These are phyloP conservation scores for Mythimna albipuncta DNA, from an alignment of 2,888 invertebrate genomes.

Conservation along the genomic window DNA sequence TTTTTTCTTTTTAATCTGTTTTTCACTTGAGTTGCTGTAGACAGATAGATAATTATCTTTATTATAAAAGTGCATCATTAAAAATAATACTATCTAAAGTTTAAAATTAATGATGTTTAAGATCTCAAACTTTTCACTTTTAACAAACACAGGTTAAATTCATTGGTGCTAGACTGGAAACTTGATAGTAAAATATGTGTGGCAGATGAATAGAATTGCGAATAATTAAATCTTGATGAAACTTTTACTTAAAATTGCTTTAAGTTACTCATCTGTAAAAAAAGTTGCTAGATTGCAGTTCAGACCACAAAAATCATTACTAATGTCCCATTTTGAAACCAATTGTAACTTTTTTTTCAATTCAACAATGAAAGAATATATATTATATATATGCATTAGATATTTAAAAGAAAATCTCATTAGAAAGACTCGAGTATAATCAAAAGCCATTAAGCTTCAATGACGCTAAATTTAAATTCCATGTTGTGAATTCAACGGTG, in stretches of 20 bases:
- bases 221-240: slow-evolving; percentile 37
- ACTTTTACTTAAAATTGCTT: slow-evolving; percentile 41
- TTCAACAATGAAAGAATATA: slow-evolving; percentile 3
- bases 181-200: slow-evolving; percentile 21
- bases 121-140: slow-evolving; percentile 7
- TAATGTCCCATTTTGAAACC: slow-evolving; percentile 23
- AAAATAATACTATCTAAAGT: too few relatives aligned
- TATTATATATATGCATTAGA: slow-evolving; percentile 3
- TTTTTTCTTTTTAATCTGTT: neutral
- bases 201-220: slow-evolving; percentile 27
- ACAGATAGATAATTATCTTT: too few relatives aligned
- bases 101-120: neutral
- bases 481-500: slow-evolving; percentile 28
- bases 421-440: neutral
- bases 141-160: slow-evolving; percentile 18
- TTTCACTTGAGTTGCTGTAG: neutral
- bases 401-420: slow-evolving; percentile 4
- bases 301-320: slow-evolving; percentile 27
- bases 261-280: slow-evolving; percentile 32
- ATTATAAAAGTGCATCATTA: too few relatives aligned
- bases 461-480: slow-evolving; percentile 42
- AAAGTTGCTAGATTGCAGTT: slow-evolving; percentile 37
- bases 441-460: slow-evolving; percentile 22
- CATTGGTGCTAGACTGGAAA: slow-evolving; percentile 22
- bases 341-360: slow-evolving; percentile 28